These are phyloP conservation scores for Girardinus metallicus DNA, from an alignment of 2,797 vertebrate genomes.

Conservation along the genomic window DNA sequence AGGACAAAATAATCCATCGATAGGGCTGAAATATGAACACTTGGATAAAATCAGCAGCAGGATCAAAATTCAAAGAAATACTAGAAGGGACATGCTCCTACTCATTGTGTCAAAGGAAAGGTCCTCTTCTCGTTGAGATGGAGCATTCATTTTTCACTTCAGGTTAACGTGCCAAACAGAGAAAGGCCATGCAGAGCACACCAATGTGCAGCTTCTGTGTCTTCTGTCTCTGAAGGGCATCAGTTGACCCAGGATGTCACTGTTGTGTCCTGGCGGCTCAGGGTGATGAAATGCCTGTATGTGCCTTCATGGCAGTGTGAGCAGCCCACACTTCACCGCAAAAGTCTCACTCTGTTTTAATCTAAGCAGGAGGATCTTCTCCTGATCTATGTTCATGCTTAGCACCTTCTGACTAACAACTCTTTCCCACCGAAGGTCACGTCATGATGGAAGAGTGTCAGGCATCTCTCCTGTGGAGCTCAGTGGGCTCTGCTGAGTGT, in stretches of 20 bases:
- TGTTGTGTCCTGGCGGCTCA: slow-evolving; percentile 27
- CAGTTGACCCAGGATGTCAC: slow-evolving; percentile 56
- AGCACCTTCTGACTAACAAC: slow-evolving; percentile 59
- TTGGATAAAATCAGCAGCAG: slow-evolving; percentile 43
- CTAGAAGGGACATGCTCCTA: slow-evolving; percentile 39
- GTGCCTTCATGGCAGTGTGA: slow-evolving; percentile 44
- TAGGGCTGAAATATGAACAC: slow-evolving; percentile 4
- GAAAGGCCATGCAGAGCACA: slow-evolving; percentile 18
- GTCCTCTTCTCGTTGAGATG: slow-evolving; percentile 39
- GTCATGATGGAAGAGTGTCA: slow-evolving; percentile 32
- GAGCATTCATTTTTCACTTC: slow-evolving; percentile 38
- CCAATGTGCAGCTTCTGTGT: slow-evolving; percentile 50
- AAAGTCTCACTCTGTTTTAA: slow-evolving; percentile 37
- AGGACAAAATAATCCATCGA: slow-evolving; percentile 13
- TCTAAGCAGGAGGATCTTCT: slow-evolving; percentile 30
- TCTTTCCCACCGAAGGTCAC: slow-evolving; percentile 67
- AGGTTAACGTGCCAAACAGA: slow-evolving; percentile 51
- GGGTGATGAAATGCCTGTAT: slow-evolving; percentile 58
- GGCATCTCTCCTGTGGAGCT: slow-evolving; percentile 47
- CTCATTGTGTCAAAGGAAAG: slow-evolving; percentile 61
- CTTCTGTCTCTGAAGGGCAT: slow-evolving; percentile 67
- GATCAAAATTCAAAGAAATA: slow-evolving; percentile 29
- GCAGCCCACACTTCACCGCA: slow-evolving; percentile 1
- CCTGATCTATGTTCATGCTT: slow-evolving; percentile 48
- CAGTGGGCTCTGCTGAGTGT: slow-evolving; percentile 38